phyloP scores from a whole-genome alignment of 35 echinoderm and acorn worm genomes.

The Apostichopus japonicus region DNA sequence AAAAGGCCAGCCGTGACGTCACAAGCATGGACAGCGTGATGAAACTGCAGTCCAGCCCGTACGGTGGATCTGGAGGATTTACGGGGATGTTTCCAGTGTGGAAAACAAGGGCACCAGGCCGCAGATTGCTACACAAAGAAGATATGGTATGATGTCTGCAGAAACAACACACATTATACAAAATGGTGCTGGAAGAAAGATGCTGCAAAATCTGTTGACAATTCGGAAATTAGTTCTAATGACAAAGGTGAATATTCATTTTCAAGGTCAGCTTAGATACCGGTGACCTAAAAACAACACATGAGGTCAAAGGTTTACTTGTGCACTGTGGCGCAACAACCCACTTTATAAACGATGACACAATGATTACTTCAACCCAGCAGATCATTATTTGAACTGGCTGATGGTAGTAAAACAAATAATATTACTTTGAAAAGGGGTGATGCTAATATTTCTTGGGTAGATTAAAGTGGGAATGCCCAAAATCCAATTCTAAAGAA shows the following conservation, averaged over 20 bases:
- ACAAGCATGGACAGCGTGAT: not conserved
- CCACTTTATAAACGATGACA: conserved; percentile 37
- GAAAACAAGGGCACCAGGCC: conserved; percentile 39
- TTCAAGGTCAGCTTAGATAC: conserved; percentile 34
- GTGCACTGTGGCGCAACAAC: conserved; percentile 51
- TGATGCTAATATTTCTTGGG: conserved; percentile 3
- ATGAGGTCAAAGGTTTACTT: conserved; percentile 15
- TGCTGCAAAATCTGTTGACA: conserved; percentile 16
- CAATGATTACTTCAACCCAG: conserved; percentile 29
- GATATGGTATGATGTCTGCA: conserved; percentile 49
- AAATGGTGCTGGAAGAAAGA: conserved; percentile 54
- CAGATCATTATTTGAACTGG: conserved; percentile 42
- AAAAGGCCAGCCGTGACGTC: conserved; percentile 25
- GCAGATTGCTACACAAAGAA: conserved; percentile 27
- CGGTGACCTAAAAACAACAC: not conserved
- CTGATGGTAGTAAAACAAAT: conserved; percentile 50
- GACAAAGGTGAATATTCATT: conserved; percentile 3
- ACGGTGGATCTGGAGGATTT: conserved; percentile 16
- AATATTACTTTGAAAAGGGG: conserved; percentile 21
- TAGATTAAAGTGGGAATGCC: conserved; percentile 34
- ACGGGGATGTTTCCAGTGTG: conserved; percentile 35
- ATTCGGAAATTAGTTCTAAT: not conserved
- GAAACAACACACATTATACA: conserved; percentile 27
- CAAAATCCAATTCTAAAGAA: conserved; percentile 22
- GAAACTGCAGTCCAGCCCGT: not conserved